Conservation (phyloP, 2,797 vertebrate genomes). For the Semaprochilodus insignis region DNA sequence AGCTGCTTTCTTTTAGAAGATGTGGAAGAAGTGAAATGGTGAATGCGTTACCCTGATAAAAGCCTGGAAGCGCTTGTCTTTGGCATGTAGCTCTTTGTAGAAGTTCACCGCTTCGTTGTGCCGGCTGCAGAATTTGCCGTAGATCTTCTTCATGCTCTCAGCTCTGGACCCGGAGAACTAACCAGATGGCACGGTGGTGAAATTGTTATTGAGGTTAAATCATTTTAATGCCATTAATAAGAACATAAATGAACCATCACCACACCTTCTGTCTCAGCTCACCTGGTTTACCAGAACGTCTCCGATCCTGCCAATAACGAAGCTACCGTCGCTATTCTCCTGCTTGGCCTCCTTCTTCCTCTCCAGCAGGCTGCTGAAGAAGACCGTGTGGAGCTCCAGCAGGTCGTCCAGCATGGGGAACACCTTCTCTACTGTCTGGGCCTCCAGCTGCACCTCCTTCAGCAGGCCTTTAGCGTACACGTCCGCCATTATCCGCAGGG, state of each 20-base stretch:
- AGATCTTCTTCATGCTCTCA: slow-evolving; percentile 89
- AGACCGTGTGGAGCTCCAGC: slow-evolving; percentile 89
- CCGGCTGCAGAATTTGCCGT: slow-evolving; percentile 94
- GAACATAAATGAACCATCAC: neutral
- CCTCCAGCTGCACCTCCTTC: slow-evolving; percentile 88
- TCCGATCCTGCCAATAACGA: slow-evolving; percentile 89
- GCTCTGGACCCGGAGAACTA: slow-evolving; percentile 93
- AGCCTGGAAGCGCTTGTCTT: slow-evolving; percentile 95
- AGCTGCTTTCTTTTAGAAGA: slow-evolving; percentile 5
- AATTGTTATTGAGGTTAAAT: too few species aligned
- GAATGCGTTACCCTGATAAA: slow-evolving; percentile 87
- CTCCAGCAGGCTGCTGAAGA: slow-evolving; percentile 90
- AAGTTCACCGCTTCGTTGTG: slow-evolving; percentile 94
- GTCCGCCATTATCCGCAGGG: slow-evolving; percentile 94
- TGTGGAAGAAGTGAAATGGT: neutral
- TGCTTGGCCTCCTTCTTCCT: slow-evolving; percentile 86
- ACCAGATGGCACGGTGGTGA: neutral
- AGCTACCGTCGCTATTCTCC: slow-evolving; percentile 81
- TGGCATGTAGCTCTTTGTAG: slow-evolving; percentile 92
- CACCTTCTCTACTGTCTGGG: slow-evolving; percentile 86
- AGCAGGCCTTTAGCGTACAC: slow-evolving; percentile 92
- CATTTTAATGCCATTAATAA: too few species aligned
- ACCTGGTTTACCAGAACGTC: slow-evolving; percentile 93
- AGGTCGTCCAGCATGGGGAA: slow-evolving; percentile 93
- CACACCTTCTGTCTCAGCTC: slow-evolving; percentile 53